Conservation (phyloP, 2,797 vertebrate genomes). For the Pangasius krempfi region DNA sequence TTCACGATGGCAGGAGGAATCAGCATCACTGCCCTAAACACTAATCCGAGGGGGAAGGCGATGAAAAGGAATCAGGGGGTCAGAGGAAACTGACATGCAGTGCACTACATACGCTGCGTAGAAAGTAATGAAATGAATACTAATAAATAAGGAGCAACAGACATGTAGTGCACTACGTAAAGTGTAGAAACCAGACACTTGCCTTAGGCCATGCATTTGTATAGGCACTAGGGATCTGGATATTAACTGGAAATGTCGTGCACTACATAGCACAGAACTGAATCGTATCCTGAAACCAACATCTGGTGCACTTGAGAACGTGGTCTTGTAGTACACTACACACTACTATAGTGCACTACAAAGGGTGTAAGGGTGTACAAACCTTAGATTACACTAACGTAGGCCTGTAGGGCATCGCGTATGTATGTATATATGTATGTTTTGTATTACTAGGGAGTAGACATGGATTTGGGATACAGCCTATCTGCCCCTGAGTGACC, state of each 20-base stretch:
- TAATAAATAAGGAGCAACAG: not conserved
- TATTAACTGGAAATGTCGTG: not conserved
- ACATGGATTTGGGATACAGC: not conserved
- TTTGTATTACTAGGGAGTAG: not conserved
- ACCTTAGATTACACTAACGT: not conserved
- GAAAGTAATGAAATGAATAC: not conserved
- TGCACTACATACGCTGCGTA: not conserved
- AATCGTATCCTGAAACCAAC: not conserved
- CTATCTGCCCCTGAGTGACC: not conserved
- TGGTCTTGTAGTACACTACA: not conserved
- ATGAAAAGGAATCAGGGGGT: conserved; percentile 51
- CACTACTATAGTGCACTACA: too few species aligned
- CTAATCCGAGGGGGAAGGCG: conserved; percentile 56
- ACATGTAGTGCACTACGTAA: not conserved
- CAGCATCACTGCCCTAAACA: conserved; percentile 43
- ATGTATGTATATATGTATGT: too few species aligned
- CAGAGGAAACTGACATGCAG: not conserved
- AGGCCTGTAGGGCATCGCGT: not conserved
- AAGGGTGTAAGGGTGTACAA: not conserved
- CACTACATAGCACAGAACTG: not conserved
- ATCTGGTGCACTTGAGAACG: not conserved
- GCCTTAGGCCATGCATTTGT: too few species aligned
- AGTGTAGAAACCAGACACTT: not conserved
- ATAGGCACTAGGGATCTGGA: not conserved
- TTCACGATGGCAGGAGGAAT: conserved; percentile 46